These are phyloP conservation scores for Nothobranchius furzeri DNA, from an alignment of 2,113 vertebrate species.

Conservation along the genomic window DNA sequence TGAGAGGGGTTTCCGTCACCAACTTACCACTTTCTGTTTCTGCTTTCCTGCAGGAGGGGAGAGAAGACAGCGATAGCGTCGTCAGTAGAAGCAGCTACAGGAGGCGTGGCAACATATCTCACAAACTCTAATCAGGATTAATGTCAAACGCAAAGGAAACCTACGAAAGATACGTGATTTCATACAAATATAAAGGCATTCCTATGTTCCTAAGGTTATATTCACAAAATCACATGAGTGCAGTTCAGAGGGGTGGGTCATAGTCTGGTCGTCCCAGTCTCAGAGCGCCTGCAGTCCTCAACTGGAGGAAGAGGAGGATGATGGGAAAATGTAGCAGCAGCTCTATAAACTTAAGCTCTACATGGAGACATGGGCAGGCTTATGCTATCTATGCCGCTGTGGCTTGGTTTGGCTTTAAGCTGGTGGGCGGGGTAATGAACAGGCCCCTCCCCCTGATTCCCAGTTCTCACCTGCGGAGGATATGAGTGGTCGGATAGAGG, in stretches of 20 bases:
- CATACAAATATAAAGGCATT: conserved; percentile 16
- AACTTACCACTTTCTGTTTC: conserved; percentile 99
- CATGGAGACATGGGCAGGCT: conserved; percentile 64
- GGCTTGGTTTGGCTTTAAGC: conserved; percentile 37
- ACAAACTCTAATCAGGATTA: conserved; percentile 22
- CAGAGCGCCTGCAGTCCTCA: conserved; percentile 78
- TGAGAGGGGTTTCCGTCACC: conserved; percentile 56
- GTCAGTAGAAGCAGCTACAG: conserved; percentile 57
- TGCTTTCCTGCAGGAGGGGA: conserved; percentile 93
- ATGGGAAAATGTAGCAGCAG: conserved; percentile 73
- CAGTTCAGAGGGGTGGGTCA: conserved; percentile 67
- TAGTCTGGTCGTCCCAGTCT: conserved; percentile 72
- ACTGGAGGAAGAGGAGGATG: conserved; percentile 80
- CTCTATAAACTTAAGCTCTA: conserved; percentile 72
- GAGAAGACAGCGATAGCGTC: conserved; percentile 62
- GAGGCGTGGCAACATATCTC: conserved; percentile 17
- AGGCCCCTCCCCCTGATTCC: conserved; percentile 57
- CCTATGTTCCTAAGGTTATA: conserved; percentile 72
- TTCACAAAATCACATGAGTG: conserved; percentile 73
- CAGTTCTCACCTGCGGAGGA: conserved; percentile 88
- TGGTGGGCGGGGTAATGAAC: conserved; percentile 37
- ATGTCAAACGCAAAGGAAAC: conserved; percentile 54
- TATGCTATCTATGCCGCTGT: conserved; percentile 42
- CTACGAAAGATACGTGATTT: conserved; percentile 44
- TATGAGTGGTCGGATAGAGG: conserved; percentile 90